A percentile compares a stretch with the other conserved stretches of the same genome.
Evolutionary conservation across 2,797 vertebrate species (phyloP).

Genomic region (Chromobotia macracanthus): DNA sequence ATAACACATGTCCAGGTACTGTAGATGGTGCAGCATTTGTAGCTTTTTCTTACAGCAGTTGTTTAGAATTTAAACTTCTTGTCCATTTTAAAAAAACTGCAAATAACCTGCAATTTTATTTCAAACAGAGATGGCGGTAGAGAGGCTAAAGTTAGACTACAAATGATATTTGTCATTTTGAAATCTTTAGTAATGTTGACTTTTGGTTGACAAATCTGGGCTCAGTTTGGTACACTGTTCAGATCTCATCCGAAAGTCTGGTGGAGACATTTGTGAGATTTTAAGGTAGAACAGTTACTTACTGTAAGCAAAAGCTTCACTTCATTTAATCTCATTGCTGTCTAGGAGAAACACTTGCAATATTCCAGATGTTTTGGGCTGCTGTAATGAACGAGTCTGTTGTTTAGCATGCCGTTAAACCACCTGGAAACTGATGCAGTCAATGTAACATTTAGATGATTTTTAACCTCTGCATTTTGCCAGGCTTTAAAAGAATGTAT

Average conservation of each 20-base stretch:
- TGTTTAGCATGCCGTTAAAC: not conserved
- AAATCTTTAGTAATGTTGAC: no score
- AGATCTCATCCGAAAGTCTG: not conserved
- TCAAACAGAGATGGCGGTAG: no score
- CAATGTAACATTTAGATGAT: not conserved
- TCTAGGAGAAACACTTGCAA: not conserved
- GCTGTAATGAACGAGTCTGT: not conserved
- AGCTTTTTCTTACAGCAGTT: no score
- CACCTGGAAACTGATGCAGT: not conserved
- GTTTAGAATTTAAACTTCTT: no score
- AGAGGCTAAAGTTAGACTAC: no score
- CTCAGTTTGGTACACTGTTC: not conserved
- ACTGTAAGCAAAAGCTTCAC: not conserved
- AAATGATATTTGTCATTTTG: no score
- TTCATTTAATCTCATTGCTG: not conserved
- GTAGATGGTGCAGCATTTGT: no score
- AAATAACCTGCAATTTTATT: no score
- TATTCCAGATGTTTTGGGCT: not conserved
- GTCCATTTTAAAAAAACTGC: no score
- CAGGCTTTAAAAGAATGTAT: slow-evolving; percentile 28
- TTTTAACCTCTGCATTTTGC: not conserved
- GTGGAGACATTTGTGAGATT: not conserved
- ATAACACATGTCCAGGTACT: no score
- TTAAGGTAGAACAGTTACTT: not conserved
- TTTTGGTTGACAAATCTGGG: no score